phyloP scores from a whole-genome alignment of 2,888 invertebrate species.

The Strigamia transsilvanica region DNA sequence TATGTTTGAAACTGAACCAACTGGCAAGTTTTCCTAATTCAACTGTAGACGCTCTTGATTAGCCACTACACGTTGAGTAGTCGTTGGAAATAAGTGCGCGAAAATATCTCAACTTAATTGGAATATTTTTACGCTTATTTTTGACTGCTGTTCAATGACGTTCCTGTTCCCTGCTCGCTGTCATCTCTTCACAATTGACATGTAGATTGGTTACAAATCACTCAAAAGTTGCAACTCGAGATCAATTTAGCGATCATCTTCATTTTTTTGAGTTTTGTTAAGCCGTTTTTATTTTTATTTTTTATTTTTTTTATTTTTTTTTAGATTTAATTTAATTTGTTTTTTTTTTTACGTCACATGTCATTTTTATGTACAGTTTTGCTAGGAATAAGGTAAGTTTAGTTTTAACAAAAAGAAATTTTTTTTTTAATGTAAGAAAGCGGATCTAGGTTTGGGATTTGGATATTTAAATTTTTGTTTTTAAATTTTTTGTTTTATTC shows the following conservation, averaged over 20 bases:
- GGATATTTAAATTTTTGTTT: background rate
- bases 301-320: background rate
- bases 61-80: background rate
- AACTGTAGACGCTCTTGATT: conserved; percentile 7
- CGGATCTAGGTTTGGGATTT: background rate
- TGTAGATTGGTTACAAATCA: too few species aligned
- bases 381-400: background rate
- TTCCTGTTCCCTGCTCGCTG: too few species aligned
- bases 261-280: background rate
- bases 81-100: background rate
- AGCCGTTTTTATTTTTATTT: background rate
- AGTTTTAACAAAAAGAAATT: background rate
- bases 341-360: background rate
- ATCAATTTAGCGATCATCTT: background rate
- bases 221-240: background rate
- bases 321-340: background rate
- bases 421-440: background rate
- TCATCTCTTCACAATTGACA: too few species aligned
- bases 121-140: too few species aligned
- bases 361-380: conserved; percentile 6
- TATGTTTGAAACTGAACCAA: background rate
- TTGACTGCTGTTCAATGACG: too few species aligned
- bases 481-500: background rate
- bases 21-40: conserved; percentile 11
- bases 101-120: too few species aligned